Percentiles rank a stretch among this genome's conserved stretches.
phyloP scores from a whole-genome alignment of 2,113 vertebrate species.

The Myotis davidii region DNA sequence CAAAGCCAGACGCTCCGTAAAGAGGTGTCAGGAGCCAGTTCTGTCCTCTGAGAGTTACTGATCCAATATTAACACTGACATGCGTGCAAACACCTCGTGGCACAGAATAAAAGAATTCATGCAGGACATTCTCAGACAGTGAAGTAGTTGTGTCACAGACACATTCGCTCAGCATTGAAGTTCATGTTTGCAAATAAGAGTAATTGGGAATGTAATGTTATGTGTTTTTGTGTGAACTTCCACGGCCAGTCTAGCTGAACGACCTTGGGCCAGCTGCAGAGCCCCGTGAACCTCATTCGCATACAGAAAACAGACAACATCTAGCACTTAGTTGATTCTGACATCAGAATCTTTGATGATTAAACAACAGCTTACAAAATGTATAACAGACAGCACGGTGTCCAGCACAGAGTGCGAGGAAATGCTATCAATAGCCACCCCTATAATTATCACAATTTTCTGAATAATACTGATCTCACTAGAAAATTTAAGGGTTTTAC shows the following conservation, averaged over 20 bases:
- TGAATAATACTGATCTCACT: neutral
- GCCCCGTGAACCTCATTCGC: neutral
- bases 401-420: neutral
- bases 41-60: neutral
- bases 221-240: neutral
- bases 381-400: neutral
- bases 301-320: neutral
- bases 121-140: neutral
- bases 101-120: conserved; percentile 32
- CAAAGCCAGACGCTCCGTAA: neutral
- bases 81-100: neutral
- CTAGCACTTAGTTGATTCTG: neutral
- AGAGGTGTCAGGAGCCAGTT: neutral
- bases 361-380: neutral
- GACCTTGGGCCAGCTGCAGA: neutral
- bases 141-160: neutral
- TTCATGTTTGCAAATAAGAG: conserved; percentile 30
- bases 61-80: neutral
- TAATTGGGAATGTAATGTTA: neutral
- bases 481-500: neutral
- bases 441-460: neutral
- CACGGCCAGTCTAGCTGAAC: neutral
- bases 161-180: conserved; percentile 6
- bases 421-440: neutral
- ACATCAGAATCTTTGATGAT: neutral